These are phyloP conservation scores for Hyles euphorbiae DNA, from an alignment of 1,140 invertebrate genomes.

Conservation along the genomic window DNA sequence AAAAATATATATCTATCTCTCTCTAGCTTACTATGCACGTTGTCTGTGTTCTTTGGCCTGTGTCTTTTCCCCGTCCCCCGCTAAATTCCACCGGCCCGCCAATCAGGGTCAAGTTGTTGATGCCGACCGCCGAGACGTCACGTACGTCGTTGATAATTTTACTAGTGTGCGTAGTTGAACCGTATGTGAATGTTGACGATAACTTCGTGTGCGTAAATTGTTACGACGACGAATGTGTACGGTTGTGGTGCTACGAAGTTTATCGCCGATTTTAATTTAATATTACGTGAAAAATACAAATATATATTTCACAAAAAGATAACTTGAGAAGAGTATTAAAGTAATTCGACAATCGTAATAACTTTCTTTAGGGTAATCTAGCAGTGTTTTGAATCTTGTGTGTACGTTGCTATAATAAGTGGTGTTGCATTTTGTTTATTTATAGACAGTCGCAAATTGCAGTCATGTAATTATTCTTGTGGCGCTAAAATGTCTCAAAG, in stretches of 20 bases:
- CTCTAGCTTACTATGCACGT: background rate
- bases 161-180: conserved; percentile 35
- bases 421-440: conserved; percentile 71
- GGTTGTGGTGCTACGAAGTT: conserved; percentile 28
- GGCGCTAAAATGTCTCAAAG: conserved; percentile 80
- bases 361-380: too few relatives aligned
- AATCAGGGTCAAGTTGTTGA: conserved; percentile 5
- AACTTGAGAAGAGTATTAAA: conserved; percentile 3
- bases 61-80: background rate
- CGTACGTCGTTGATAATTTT: conserved; percentile 30
- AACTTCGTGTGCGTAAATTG: conserved; percentile 32
- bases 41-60: background rate
- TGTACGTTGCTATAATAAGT: conserved; percentile 40
- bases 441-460: conserved; percentile 66
- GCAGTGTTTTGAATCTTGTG: conserved; percentile 22
- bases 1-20: background rate
- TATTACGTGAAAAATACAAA: conserved; percentile 13
- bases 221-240: conserved; percentile 30
- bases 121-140: conserved; percentile 23
- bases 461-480: conserved; percentile 67
- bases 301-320: conserved; percentile 9
- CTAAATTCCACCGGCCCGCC: background rate
- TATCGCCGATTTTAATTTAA: conserved; percentile 23
- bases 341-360: background rate
- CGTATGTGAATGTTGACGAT: conserved; percentile 10